phyloP scores from a whole-genome alignment of 2,113 vertebrate genomes.

The Varanus komodoensis region DNA sequence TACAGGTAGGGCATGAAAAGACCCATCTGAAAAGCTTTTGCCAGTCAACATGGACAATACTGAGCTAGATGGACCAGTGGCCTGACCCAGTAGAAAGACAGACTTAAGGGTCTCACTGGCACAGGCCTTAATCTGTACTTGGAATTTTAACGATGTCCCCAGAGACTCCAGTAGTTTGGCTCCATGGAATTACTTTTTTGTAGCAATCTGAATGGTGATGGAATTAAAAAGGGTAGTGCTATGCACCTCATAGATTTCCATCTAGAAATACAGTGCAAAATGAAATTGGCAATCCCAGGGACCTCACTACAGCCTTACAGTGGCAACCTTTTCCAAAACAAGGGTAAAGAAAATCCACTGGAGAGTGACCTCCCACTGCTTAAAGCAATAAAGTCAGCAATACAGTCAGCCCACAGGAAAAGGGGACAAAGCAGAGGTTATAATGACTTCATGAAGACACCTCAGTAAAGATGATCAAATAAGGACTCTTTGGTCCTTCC shows the following conservation, averaged over 20 bases:
- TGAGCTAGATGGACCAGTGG: background rate
- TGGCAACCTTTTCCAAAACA: slow-evolving; percentile 40
- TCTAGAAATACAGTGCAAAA: slow-evolving; percentile 43
- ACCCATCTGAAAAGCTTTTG: background rate
- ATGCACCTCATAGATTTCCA: slow-evolving; percentile 36
- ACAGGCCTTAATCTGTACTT: background rate
- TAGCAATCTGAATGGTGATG: background rate
- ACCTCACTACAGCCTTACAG: slow-evolving; percentile 49
- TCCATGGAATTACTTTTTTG: slow-evolving; percentile 31
- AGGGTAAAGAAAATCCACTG: slow-evolving; percentile 23
- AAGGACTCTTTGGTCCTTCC: background rate
- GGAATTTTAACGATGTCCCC: background rate
- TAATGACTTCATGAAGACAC: slow-evolving; percentile 45
- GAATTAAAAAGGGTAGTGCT: background rate
- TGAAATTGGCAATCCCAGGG: slow-evolving; percentile 44
- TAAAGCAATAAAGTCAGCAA: slow-evolving; percentile 25
- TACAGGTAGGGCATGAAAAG: background rate
- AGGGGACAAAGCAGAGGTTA: slow-evolving; percentile 38
- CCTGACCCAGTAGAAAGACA: too few relatives aligned
- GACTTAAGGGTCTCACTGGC: background rate
- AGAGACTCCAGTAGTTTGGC: background rate
- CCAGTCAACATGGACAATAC: background rate
- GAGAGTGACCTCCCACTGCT: slow-evolving; percentile 5
- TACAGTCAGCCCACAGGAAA: background rate
- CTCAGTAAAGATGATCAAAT: slow-evolving; percentile 41